Evolutionary conservation across 2,797 vertebrate species (phyloP), one percentile per base, ranked within the genome.

Genomic region (Triplophysa yarkandensis): DNA sequence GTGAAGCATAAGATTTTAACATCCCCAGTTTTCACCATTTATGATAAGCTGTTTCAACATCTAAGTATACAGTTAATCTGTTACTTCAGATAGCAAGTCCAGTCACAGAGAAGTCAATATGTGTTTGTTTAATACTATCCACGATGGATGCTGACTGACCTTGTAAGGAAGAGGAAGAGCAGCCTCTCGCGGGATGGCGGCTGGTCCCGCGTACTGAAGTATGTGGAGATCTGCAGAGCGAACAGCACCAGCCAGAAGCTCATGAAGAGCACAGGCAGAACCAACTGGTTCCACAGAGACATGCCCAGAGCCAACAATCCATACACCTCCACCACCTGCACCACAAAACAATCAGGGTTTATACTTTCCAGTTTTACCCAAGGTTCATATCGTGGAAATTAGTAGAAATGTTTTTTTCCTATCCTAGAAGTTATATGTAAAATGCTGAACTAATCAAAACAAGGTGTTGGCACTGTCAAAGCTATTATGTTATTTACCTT

Each of bases 231-330:
- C 90, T 99, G 98, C 83, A 99, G 94, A 61, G 95, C 93, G 55
- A 99, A 99, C 65, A 99, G 91, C 80, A 99, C 93, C 21, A 99
- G 93, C 97, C 98, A 98, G 84, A 99, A 99, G 81, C 97, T 95
- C 97, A 98, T 98, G 86, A 98, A 98, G 58, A 98, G 94, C 61
- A 99, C 95, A 0, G 98, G 98, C 80, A 99, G 94, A 0, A 99
- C 96, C 80, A 99, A 93, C 86, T 98, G 97, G 89, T 98, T 99
- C 98, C 98, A 99, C 27, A 99, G 88, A 79, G 97, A 98, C 96
- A 99, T 98, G 27, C 96, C 98, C 86, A 99, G 83, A 11, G 98
- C 96, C 27, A 98, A 90, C 72, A 98, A 93, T 30, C 97, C 98
- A 3, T 99, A 99, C 1, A 99, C 96, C 75, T 99, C 97, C 82